Base-by-base conservation (phyloP, 2,888 invertebrate species). In the Eulithis prunata region DNA sequence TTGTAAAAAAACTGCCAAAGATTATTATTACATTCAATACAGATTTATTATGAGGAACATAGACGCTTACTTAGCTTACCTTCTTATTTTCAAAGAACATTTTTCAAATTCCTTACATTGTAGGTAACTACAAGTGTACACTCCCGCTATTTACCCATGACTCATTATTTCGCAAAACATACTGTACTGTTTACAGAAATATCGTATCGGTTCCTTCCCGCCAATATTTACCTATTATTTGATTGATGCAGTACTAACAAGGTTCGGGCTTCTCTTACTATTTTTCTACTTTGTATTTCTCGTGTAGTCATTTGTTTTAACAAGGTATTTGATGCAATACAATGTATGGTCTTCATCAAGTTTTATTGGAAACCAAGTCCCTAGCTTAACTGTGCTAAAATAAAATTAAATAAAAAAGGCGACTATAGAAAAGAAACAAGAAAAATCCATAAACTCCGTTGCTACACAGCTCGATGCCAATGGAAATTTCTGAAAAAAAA, bases 91-190 rank as follows among this genome's bases (percentile, higher is more conserved):
- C 53, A 46, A 57, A 63, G n/a, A 43, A 57, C 14, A 57, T 63
- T 56, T 52, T 59, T 38, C 36, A 52, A 28, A 59, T 55, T 55
- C 21, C 46, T 60, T 67, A 63, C 67, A 60, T 57, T 63, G 67
- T 63, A n/a, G n/a, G n/a, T n/a, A 63, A 57, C 54, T 62, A 53
- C 56, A 61, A 65, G 53, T 66, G 57, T 63, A 66, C 63, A 61
- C 64, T 78, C 71, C 70, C 75, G 62, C 63, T 87, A 80, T 89
- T 87, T 89, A 82, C 79, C 74, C 79, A 75, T 74, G 77, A 83
- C 86, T 90, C 89, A 88, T 90, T 90, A 90, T 88, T 86, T 85
- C 78, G 78, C 76, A 75, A 82, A 79, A 77, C 84, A 78, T 79
- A 77, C 75, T 72, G 64, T 74, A 71, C n/a, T 83, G 79, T 85